Evolutionary conservation across 2,797 vertebrate genomes (phyloP).

Genomic region (Melanotaenia nigrans): DNA sequence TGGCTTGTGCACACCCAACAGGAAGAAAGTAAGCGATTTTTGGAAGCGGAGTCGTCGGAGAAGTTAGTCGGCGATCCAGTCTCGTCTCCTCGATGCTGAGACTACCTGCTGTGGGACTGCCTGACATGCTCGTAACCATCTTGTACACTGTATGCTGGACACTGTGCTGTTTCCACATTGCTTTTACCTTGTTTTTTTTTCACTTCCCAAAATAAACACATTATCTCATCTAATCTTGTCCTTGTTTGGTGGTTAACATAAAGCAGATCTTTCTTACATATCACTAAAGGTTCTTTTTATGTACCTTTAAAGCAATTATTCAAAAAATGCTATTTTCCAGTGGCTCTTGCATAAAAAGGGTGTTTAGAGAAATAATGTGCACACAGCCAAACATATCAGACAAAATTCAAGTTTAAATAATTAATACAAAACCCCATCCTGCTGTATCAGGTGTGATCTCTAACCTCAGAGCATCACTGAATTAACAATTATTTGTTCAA

Average conservation of each 20-base stretch:
- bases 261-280: background rate
- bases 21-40: conserved; percentile 19
- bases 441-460: conserved; percentile 43
- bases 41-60: conserved; percentile 11
- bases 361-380: conserved; percentile 18
- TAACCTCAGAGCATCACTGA: conserved; percentile 52
- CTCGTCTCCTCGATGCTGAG: conserved; percentile 37
- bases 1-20: conserved; percentile 24
- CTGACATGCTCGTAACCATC: conserved; percentile 70
- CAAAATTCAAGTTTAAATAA: conserved; percentile 63
- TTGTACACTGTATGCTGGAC: conserved; percentile 68
- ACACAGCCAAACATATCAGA: conserved; percentile 40
- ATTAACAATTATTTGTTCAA: conserved; percentile 66
- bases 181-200: conserved; percentile 61
- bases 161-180: conserved; percentile 64
- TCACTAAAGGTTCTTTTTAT: background rate
- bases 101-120: conserved; percentile 43
- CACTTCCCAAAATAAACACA: conserved; percentile 72
- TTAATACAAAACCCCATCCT: conserved; percentile 73
- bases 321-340: background rate
- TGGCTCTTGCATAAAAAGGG: background rate
- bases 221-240: conserved; percentile 37
- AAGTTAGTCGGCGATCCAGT: conserved; percentile 9
- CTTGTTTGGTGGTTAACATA: conserved; percentile 13
- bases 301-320: background rate